Conservation (phyloP, 2,888 invertebrate species). For the Adineta ricciae region DNA sequence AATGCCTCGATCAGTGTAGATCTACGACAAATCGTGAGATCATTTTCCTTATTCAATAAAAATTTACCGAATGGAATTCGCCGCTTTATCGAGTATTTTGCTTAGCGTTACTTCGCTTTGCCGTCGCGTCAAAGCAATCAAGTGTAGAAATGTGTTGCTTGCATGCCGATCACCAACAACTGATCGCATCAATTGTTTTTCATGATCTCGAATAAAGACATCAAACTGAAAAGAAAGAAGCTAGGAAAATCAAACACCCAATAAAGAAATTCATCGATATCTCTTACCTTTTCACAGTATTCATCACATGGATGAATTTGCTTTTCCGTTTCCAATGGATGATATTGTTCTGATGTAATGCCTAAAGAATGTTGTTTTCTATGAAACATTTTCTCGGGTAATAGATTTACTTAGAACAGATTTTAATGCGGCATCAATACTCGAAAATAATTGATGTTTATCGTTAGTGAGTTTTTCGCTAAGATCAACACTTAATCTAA, state of each 20-base stretch:
- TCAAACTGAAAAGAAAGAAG: neutral
- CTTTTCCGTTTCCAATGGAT: constrained; percentile 12
- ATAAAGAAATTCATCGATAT: neutral
- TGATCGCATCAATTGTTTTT: neutral
- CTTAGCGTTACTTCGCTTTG: neutral
- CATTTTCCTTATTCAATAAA: no score
- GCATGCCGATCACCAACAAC: neutral
- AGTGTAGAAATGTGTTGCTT: constrained; percentile 1
- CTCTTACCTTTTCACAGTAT: neutral
- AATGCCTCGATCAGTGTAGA: constrained; percentile 2
- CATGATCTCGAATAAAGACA: neutral
- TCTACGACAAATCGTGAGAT: neutral
- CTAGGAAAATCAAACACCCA: neutral
- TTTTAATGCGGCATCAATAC: neutral
- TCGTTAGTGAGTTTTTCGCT: neutral
- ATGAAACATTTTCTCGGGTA: neutral
- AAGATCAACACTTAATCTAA: constrained; percentile 12
- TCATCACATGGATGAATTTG: constrained; percentile 9
- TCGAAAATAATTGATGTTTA: constrained; percentile 8
- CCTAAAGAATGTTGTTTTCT: neutral
- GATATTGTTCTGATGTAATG: constrained; percentile 6
- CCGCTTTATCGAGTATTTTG: neutral
- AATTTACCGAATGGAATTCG: neutral
- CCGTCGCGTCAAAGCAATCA: neutral
- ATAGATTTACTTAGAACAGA: neutral